Percentiles rank a stretch among this genome's conserved stretches.
These are phyloP conservation scores for Sisor rabdophorus DNA, from an alignment of 2,113 vertebrate genomes.

Conservation along the genomic window DNA sequence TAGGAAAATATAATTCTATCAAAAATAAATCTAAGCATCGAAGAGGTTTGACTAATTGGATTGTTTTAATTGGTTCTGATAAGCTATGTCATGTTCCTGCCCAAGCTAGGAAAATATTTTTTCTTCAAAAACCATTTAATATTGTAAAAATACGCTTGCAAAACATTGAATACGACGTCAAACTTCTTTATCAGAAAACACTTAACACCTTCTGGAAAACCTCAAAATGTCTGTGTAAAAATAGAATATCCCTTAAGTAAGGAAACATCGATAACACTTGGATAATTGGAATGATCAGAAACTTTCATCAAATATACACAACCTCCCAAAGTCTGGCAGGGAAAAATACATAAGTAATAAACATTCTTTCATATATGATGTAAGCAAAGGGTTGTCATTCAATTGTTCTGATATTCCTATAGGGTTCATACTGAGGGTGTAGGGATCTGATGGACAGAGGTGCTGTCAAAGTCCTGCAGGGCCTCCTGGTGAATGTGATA, in stretches of 20 bases:
- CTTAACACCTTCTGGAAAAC: slow-evolving; percentile 54
- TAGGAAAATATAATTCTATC: too few species aligned
- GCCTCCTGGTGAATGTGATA: slow-evolving; percentile 77
- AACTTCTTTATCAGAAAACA: slow-evolving; percentile 57
- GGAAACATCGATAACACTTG: slow-evolving; percentile 42
- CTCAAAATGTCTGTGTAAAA: slow-evolving; percentile 49
- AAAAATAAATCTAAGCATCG: too few species aligned
- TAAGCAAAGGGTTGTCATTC: slow-evolving; percentile 7
- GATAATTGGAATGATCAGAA: slow-evolving; percentile 12
- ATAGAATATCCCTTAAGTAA: slow-evolving; percentile 49
- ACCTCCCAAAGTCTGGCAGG: slow-evolving; percentile 29
- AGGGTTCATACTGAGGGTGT: slow-evolving; percentile 77
- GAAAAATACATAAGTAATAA: slow-evolving; percentile 23
- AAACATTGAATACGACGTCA: slow-evolving; percentile 70
- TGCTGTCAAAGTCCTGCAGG: slow-evolving; percentile 76
- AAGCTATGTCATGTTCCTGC: too few species aligned
- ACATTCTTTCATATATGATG: not conserved
- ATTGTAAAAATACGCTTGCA: slow-evolving; percentile 51
- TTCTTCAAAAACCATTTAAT: slow-evolving; percentile 1
- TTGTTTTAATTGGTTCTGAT: not conserved
- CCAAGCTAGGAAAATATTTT: not conserved
- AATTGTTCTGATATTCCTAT: not conserved
- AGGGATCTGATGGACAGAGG: slow-evolving; percentile 78
- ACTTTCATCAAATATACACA: not conserved
- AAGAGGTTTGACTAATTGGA: not conserved